Conservation (phyloP, 2,797 vertebrate genomes). For the Geotrypetes seraphini region DNA sequence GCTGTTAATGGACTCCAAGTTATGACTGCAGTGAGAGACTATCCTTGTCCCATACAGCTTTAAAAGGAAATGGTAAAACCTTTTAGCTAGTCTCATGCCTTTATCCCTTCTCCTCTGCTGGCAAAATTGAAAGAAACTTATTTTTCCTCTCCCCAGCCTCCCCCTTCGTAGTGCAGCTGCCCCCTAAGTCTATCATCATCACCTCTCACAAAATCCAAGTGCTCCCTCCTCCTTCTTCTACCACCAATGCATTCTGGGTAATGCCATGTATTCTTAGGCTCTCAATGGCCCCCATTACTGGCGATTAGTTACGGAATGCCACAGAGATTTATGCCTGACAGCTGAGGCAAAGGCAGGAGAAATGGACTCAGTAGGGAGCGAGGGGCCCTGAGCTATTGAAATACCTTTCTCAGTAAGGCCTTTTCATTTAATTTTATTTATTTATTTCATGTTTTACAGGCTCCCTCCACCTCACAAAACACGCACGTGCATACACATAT, state of each 20-base stretch:
- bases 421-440: too few relatives aligned
- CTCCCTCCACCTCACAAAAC: too few relatives aligned
- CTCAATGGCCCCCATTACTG: conserved; percentile 81
- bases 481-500: too few relatives aligned
- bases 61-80: too few relatives aligned
- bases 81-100: not conserved
- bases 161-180: conserved; percentile 49
- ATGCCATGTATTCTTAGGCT: conserved; percentile 60
- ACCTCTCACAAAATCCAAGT: too few relatives aligned
- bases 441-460: too few relatives aligned
- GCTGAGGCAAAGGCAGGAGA: conserved; percentile 79
- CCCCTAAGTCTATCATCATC: too few relatives aligned
- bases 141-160: conserved; percentile 4
- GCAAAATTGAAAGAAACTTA: conserved; percentile 3
- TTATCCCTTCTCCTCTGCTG: not conserved
- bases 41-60: not conserved
- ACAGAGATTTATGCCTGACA: conserved; percentile 95
- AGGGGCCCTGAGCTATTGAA: conserved; percentile 51
- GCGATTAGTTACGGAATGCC: conserved; percentile 98
- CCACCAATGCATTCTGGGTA: conserved; percentile 73
- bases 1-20: too few relatives aligned
- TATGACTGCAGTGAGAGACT: too few relatives aligned
- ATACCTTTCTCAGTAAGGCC: too few relatives aligned
- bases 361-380: conserved; percentile 64
- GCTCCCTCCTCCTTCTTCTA: conserved; percentile 51